phyloP scores from a whole-genome alignment of 2,113 vertebrate species.

The Grantiella picta region DNA sequence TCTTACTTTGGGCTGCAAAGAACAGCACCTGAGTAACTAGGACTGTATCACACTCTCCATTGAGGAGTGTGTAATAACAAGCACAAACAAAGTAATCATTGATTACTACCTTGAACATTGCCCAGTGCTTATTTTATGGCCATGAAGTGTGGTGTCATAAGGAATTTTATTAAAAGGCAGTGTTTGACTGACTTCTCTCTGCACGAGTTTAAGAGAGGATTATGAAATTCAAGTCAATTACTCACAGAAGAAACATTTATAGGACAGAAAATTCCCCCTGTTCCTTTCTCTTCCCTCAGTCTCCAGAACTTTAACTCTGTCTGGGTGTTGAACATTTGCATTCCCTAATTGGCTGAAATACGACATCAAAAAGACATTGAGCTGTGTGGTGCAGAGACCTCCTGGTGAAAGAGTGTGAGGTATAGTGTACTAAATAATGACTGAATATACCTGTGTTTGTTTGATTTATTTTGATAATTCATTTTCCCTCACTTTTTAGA shows the following conservation, averaged over 20 bases:
- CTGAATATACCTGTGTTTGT: not conserved
- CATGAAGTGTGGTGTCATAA: not conserved
- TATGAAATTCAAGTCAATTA: not conserved
- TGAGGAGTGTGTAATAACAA: not conserved
- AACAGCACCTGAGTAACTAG: not conserved
- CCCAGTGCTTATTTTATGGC: not conserved
- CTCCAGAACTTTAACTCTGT: not conserved
- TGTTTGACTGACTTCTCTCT: not conserved
- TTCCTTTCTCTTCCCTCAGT: not conserved
- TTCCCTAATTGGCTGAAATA: not conserved
- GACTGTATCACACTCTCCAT: not conserved
- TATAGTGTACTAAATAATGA: not conserved
- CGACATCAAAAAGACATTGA: not conserved
- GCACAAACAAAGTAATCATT: not conserved
- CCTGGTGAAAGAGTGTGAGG: not conserved
- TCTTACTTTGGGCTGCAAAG: not conserved
- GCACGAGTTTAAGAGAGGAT: not conserved
- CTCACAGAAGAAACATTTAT: not conserved
- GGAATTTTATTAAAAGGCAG: not conserved
- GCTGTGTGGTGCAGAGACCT: not conserved
- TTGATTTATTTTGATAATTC: constrained; percentile 13
- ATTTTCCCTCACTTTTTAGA: not conserved
- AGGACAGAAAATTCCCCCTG: not conserved
- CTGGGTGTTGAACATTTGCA: not conserved
- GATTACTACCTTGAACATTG: not conserved